These are phyloP conservation scores for Sepiola atlantica DNA, from an alignment of 2,888 invertebrate species.

Conservation along the genomic window DNA sequence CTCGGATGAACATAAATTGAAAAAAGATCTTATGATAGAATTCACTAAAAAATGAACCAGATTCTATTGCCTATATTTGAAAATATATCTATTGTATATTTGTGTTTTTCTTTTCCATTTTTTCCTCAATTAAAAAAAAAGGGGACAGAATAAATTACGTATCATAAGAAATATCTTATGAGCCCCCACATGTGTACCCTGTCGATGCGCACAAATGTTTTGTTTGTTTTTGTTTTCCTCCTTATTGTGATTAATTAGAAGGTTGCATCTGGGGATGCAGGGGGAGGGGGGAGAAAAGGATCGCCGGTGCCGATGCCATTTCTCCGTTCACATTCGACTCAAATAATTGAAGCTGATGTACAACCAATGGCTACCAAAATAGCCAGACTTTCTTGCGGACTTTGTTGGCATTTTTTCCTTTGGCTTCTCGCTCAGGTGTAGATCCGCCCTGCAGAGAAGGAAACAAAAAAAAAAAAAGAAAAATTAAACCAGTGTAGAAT, in stretches of 20 bases:
- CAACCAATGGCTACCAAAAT: slow-evolving; percentile 34
- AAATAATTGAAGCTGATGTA: background rate
- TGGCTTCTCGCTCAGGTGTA: slow-evolving; percentile 33
- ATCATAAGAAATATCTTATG: background rate
- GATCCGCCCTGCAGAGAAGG: background rate
- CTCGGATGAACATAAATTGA: too few relatives aligned
- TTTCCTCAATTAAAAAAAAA: background rate
- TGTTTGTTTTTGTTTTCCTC: background rate
- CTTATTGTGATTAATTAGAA: background rate
- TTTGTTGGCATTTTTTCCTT: slow-evolving; percentile 32
- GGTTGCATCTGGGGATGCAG: background rate
- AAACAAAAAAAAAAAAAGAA: background rate
- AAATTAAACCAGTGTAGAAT: background rate
- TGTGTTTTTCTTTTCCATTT: background rate
- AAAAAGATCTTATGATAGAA: too few relatives aligned
- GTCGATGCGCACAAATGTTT: background rate
- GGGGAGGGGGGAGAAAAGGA: background rate
- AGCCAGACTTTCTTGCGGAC: slow-evolving; percentile 36
- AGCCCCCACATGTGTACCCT: background rate
- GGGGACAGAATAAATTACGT: background rate
- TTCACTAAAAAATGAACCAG: too few relatives aligned
- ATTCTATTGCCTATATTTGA: too few relatives aligned
- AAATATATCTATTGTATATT: too few relatives aligned
- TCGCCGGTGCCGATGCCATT: background rate
- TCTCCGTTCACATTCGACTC: background rate